Percentiles rank a stretch among this genome's conserved stretches.
These are phyloP conservation scores for Synodontis membranacea DNA, from an alignment of 2,113 vertebrate genomes.

Conservation along the genomic window DNA sequence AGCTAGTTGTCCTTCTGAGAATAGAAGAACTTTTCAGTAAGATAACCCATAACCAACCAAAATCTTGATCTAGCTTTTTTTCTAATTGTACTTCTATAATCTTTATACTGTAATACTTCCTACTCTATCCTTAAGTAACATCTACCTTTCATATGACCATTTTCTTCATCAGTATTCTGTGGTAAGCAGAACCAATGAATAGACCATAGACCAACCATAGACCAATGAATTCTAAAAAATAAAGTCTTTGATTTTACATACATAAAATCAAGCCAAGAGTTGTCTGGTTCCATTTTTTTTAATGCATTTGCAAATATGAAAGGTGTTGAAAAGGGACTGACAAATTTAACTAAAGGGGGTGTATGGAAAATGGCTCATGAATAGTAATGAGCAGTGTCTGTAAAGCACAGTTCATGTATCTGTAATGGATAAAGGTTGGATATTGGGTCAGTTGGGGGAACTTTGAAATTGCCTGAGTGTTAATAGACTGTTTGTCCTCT, in stretches of 20 bases:
- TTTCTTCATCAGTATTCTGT: background rate
- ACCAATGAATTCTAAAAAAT: background rate
- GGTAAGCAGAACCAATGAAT: too few relatives aligned
- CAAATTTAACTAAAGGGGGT: background rate
- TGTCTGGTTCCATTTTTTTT: background rate
- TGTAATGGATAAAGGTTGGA: slow-evolving; percentile 18
- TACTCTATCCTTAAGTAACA: background rate
- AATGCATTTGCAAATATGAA: background rate
- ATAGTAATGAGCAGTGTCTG: slow-evolving; percentile 27
- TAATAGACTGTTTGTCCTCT: background rate
- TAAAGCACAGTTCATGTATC: slow-evolving; percentile 34
- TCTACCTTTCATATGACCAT: background rate
- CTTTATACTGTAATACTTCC: too few relatives aligned
- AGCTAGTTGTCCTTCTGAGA: background rate
- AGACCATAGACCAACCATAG: too few relatives aligned
- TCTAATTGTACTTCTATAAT: background rate
- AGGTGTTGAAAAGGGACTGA: slow-evolving; percentile 3
- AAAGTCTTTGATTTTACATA: background rate
- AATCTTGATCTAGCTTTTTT: background rate
- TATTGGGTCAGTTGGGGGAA: background rate
- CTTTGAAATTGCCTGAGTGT: slow-evolving; percentile 2
- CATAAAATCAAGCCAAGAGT: too few relatives aligned
- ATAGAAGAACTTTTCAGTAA: background rate
- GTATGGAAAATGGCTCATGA: slow-evolving; percentile 20
- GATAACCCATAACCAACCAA: background rate